Evolutionary conservation across 37 sponge, comb jelly and placozoan genomes (phyloP).

Genomic region (Aplysina aerophoba): DNA sequence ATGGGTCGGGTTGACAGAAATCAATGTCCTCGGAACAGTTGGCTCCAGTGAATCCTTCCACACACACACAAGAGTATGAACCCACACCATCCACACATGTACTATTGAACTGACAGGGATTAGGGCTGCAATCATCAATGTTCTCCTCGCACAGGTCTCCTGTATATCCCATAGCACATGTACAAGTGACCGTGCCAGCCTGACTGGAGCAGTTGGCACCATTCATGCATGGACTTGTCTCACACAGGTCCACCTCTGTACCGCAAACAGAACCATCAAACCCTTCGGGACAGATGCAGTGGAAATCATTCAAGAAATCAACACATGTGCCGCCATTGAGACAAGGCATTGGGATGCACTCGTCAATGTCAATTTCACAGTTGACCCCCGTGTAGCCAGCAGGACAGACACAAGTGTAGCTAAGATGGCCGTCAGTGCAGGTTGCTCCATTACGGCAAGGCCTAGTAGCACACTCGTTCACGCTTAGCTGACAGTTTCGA

Average conservation of each 20-base stretch:
- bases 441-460: slow-evolving; percentile 80
- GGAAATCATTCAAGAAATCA: slow-evolving; percentile 8
- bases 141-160: slow-evolving; percentile 30
- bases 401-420: slow-evolving; percentile 61
- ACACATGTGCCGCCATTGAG: slow-evolving; percentile 34
- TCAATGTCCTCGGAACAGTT: slow-evolving; percentile 40
- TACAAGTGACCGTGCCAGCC: slow-evolving; percentile 9
- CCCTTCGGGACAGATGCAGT: slow-evolving; percentile 19
- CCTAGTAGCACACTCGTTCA: slow-evolving; percentile 59
- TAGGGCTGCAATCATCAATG: slow-evolving; percentile 38
- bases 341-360: slow-evolving; percentile 51
- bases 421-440: slow-evolving; percentile 66
- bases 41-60: slow-evolving; percentile 29
- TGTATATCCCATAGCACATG: background rate
- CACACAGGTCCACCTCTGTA: slow-evolving; percentile 19
- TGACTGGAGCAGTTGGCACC: slow-evolving; percentile 17
- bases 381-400: slow-evolving; percentile 68
- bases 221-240: background rate
- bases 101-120: slow-evolving; percentile 38
- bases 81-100: slow-evolving; percentile 30
- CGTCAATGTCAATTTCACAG: slow-evolving; percentile 65
- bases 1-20: slow-evolving; percentile 31
- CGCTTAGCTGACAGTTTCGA: slow-evolving; percentile 51
- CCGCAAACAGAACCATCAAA: slow-evolving; percentile 1
- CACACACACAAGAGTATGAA: slow-evolving; percentile 30